Evolutionary conservation across 2,888 invertebrate genomes (phyloP).

Genomic region (Cephus spinipes): DNA sequence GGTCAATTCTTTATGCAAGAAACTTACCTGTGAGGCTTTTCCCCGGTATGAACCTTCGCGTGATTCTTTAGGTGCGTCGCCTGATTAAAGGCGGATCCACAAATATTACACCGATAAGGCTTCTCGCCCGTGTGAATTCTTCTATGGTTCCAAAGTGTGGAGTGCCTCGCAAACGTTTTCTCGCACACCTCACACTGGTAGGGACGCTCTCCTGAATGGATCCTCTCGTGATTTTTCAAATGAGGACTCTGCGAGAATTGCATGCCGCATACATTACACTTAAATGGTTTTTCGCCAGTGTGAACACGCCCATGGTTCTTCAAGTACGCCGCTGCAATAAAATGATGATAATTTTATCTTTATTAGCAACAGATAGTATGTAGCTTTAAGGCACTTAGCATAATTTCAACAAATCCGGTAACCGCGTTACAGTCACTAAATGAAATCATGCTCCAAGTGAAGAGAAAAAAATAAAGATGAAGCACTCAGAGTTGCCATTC

Average conservation of each 20-base stretch:
- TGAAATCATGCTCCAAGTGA: slow-evolving; percentile 7
- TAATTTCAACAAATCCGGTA: neutral
- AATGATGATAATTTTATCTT: slow-evolving; percentile 6
- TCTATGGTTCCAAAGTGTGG: slow-evolving; percentile 89
- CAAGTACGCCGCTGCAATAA: slow-evolving; percentile 77
- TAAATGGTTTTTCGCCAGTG: slow-evolving; percentile 76
- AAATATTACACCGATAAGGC: slow-evolving; percentile 73
- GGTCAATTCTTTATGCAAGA: neutral
- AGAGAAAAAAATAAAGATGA: neutral
- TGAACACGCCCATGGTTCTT: slow-evolving; percentile 91
- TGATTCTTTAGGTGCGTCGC: slow-evolving; percentile 91
- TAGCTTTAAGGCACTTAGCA: neutral
- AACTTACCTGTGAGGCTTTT: slow-evolving; percentile 75
- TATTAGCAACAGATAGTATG: neutral
- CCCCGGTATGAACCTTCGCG: slow-evolving; percentile 76
- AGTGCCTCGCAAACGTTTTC: slow-evolving; percentile 89
- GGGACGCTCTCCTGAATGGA: slow-evolving; percentile 88
- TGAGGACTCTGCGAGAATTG: slow-evolving; percentile 91
- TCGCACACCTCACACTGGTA: slow-evolving; percentile 92
- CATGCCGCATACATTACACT: slow-evolving; percentile 90
- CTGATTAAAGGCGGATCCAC: slow-evolving; percentile 87
- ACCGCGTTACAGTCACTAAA: slow-evolving; percentile 1
- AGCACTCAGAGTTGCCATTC: slow-evolving; percentile 17
- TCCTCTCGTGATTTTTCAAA: slow-evolving; percentile 88
- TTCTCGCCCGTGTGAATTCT: slow-evolving; percentile 90